phyloP scores from a whole-genome alignment of 2,113 vertebrate species.

The Sula dactylatra region DNA sequence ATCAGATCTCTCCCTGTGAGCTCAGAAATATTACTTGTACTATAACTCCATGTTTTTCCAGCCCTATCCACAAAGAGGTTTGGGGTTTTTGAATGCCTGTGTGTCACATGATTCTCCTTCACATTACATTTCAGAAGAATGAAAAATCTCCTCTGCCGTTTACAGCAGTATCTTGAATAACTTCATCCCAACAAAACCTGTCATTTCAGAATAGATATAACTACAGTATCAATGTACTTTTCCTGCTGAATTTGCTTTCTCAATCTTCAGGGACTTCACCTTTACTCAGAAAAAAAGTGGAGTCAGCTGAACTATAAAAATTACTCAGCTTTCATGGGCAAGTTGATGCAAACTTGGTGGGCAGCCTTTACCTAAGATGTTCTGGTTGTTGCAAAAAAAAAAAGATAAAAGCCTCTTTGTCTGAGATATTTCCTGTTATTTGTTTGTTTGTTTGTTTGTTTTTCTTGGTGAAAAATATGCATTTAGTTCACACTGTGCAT shows the following conservation, averaged over 20 bases:
- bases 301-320: neutral
- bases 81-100: neutral
- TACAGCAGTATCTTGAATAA: neutral
- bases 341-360: neutral
- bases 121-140: neutral
- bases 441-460: neutral
- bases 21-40: neutral
- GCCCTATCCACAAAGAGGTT: neutral
- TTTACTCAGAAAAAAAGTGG: neutral
- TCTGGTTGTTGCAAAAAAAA: neutral
- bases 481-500: neutral
- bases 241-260: conserved; percentile 37
- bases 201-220: neutral
- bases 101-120: neutral
- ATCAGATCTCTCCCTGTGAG: neutral
- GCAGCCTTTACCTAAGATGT: neutral
- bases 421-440: neutral
- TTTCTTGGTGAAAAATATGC: neutral
- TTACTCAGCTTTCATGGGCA: neutral
- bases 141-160: neutral
- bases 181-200: neutral
- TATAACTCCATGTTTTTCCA: neutral
- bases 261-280: neutral
- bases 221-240: neutral
- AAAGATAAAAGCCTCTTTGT: neutral